phyloP scores from a whole-genome alignment of 2,797 vertebrate genomes.

The Microhierax caerulescens region DNA sequence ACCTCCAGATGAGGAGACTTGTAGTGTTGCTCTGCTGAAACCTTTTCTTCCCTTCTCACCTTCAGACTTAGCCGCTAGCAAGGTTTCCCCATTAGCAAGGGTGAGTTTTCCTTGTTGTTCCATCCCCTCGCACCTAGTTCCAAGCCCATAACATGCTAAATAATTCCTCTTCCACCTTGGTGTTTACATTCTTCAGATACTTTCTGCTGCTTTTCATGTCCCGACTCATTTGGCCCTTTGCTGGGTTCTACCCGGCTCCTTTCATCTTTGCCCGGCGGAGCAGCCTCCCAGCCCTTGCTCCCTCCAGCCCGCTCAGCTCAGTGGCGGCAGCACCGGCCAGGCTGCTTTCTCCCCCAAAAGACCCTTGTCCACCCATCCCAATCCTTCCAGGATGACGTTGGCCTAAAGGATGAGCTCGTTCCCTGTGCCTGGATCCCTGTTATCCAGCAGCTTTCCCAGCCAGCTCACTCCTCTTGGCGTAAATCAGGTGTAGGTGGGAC shows the following conservation, averaged over 20 bases:
- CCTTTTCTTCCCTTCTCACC: neutral
- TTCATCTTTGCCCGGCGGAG: neutral
- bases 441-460: neutral
- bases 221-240: conserved; percentile 24
- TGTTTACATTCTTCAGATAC: conserved; percentile 68
- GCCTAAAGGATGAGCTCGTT: neutral
- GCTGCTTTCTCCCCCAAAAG: neutral
- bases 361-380: rapidly evolving
- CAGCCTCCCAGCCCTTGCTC: neutral
- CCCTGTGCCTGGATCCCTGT: neutral
- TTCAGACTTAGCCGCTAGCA: neutral
- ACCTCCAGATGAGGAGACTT: neutral
- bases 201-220: conserved; percentile 47
- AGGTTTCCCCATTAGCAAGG: neutral
- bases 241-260: neutral
- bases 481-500: neutral
- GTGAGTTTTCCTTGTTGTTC: neutral
- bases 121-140: conserved; percentile 52
- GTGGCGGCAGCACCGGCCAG: neutral
- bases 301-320: neutral
- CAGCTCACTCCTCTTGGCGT: neutral
- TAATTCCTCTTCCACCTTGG: conserved; percentile 66
- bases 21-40: neutral
- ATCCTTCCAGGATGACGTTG: neutral
- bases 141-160: conserved; percentile 23